Conservation (phyloP, 2,888 invertebrate species). For the Drosophila colorata region DNA sequence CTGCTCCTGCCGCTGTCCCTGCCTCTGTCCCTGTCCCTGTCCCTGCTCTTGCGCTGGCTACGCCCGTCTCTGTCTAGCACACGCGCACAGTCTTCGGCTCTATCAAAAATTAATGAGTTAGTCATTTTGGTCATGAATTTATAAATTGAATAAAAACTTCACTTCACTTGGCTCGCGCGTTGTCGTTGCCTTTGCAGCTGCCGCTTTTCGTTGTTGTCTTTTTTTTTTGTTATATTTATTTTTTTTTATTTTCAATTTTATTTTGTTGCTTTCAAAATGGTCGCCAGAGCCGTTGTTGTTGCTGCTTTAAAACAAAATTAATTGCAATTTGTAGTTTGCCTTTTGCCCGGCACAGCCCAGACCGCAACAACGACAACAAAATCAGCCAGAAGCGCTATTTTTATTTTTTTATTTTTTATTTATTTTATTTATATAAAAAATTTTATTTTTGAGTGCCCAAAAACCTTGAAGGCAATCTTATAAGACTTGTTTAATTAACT, state of each 20-base stretch:
- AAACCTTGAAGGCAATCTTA: constrained; percentile 48
- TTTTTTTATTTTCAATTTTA: constrained; percentile 5
- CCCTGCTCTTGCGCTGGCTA: constrained; percentile 12
- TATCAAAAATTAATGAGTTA: constrained; percentile 80
- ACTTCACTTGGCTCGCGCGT: constrained; percentile 54
- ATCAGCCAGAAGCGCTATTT: constrained; percentile 3
- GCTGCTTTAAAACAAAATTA: constrained; percentile 62
- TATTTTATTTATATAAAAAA: constrained; percentile 20
- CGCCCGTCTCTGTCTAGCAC: constrained; percentile 29
- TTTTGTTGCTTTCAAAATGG: constrained; percentile 72
- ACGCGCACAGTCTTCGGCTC: constrained; percentile 30
- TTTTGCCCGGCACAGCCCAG: constrained; percentile 21
- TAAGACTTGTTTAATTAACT: constrained; percentile 58
- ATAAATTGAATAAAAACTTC: constrained; percentile 78
- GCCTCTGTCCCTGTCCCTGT: background rate
- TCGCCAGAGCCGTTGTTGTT: constrained; percentile 41
- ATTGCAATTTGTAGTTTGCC: constrained; percentile 68
- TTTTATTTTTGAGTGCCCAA: constrained; percentile 26
- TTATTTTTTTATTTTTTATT: background rate
- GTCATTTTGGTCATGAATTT: constrained; percentile 79
- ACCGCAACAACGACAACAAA: constrained; percentile 7
- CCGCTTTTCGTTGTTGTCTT: constrained; percentile 51
- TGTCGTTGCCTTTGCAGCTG: constrained; percentile 62
- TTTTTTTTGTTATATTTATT: constrained; percentile 14
- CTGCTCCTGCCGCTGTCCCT: background rate